Conservation (phyloP, 1,140 invertebrate genomes). For the Bicyclus anynana region DNA sequence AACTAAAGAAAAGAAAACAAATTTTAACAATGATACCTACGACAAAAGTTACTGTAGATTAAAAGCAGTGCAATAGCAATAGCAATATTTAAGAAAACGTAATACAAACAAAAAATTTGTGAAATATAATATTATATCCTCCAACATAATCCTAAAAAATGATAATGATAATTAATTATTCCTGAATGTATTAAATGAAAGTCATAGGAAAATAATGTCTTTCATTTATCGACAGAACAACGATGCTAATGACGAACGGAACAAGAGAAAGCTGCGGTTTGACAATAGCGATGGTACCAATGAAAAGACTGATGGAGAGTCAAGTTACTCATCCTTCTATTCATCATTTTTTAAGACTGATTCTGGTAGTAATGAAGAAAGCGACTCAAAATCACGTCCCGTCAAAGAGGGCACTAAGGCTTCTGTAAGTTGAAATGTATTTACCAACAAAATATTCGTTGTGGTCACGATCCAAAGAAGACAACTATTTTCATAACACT, state of each 20-base stretch:
- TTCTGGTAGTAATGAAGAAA: slow-evolving; percentile 56
- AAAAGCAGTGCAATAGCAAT: too few species aligned
- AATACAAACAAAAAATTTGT: too few species aligned
- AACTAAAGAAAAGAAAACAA: too few species aligned
- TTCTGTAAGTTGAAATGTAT: not conserved
- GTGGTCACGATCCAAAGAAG: too few species aligned
- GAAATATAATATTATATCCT: too few species aligned
- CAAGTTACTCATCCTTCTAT: slow-evolving; percentile 77
- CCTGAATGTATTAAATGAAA: too few species aligned
- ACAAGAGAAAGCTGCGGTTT: slow-evolving; percentile 5
- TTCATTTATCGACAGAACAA: slow-evolving; percentile 40
- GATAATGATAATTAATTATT: too few species aligned
- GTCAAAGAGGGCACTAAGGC: slow-evolving; percentile 17
- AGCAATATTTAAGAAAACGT: too few species aligned
- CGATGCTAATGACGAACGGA: slow-evolving; percentile 8
- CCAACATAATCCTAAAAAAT: too few species aligned
- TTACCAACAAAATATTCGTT: not conserved
- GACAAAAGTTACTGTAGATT: too few species aligned
- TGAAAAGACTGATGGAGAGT: slow-evolving; percentile 70
- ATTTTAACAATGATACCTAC: too few species aligned
- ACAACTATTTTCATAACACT: too few species aligned
- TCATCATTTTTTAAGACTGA: slow-evolving; percentile 78
- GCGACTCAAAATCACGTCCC: slow-evolving; percentile 32
- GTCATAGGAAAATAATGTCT: slow-evolving; percentile 7
- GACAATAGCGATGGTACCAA: slow-evolving; percentile 36